Percentiles rank a stretch among this genome's conserved stretches.
Evolutionary conservation across 1,140 invertebrate species (phyloP).

Genomic region (Gonioctena quinquepunctata): DNA sequence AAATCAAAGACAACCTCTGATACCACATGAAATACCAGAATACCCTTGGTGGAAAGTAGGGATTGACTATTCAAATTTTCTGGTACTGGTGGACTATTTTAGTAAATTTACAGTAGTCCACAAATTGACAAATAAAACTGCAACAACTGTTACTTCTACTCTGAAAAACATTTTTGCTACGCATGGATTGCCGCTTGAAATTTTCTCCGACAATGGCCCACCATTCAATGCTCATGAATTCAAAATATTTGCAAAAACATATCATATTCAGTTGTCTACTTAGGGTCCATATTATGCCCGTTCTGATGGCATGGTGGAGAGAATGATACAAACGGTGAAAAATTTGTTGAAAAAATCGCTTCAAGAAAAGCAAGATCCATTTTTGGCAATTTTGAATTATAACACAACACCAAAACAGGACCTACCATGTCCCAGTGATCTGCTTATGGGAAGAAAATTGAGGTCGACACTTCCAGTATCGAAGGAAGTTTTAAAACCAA

Average conservation of each 20-base stretch:
- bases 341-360: slow-evolving; percentile 37
- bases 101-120: slow-evolving; percentile 22
- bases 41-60: slow-evolving; percentile 18
- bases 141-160: neutral
- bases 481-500: too few relatives aligned
- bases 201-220: slow-evolving; percentile 53
- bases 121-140: neutral
- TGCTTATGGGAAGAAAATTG: slow-evolving; percentile 23
- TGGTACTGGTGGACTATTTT: slow-evolving; percentile 34
- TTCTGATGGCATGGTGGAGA: slow-evolving; percentile 50
- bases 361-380: neutral
- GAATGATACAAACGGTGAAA: slow-evolving; percentile 39
- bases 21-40: slow-evolving; percentile 14
- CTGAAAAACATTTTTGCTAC: slow-evolving; percentile 48
- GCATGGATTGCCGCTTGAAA: slow-evolving; percentile 50
- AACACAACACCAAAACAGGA: slow-evolving; percentile 20
- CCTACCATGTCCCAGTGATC: slow-evolving; percentile 3
- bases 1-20: slow-evolving; percentile 9
- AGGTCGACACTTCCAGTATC: too few relatives aligned
- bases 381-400: neutral
- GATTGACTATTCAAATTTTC: slow-evolving; percentile 17
- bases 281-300: slow-evolving; percentile 43
- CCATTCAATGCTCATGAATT: slow-evolving; percentile 50
- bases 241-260: slow-evolving; percentile 41
- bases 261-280: slow-evolving; percentile 42